phyloP scores from a whole-genome alignment of 2,888 invertebrate genomes.

The Drosophila affinis region DNA sequence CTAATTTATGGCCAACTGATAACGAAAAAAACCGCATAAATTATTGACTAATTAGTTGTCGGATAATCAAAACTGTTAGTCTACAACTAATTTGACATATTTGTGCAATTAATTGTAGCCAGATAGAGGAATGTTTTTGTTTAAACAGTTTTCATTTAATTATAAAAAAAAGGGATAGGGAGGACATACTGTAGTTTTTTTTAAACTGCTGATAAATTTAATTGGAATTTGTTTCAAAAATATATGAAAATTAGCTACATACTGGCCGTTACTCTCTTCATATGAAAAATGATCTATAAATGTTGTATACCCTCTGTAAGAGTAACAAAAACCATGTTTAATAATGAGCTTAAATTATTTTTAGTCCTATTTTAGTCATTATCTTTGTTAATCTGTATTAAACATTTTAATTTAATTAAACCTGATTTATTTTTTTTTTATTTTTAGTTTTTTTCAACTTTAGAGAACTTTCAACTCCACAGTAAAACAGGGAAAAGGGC shows the following conservation, averaged over 20 bases:
- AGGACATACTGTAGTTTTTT: background rate
- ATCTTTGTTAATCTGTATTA: conserved; percentile 28
- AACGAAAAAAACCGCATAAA: conserved; percentile 13
- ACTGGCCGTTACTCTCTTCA: too few relatives aligned
- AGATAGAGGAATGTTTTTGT: background rate
- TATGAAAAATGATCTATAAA: too few relatives aligned
- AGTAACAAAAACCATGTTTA: conserved; percentile 5
- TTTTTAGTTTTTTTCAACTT: background rate
- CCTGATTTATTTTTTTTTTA: conserved; percentile 7
- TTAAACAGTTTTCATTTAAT: background rate
- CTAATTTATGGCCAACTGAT: background rate
- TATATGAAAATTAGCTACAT: too few relatives aligned
- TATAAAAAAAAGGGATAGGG: background rate
- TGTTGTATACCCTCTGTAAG: background rate
- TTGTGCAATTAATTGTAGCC: conserved; percentile 28
- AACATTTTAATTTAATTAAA: conserved; percentile 14
- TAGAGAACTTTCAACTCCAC: background rate
- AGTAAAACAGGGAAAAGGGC: conserved; percentile 17
- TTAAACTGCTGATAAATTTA: background rate
- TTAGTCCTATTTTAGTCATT: conserved; percentile 8
- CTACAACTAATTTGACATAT: conserved; percentile 36
- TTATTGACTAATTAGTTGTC: conserved; percentile 36
- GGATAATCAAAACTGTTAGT: conserved; percentile 18
- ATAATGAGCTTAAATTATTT: conserved; percentile 30
- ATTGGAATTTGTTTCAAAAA: too few relatives aligned